Base-by-base conservation (phyloP, 1,140 invertebrate genomes). In the Heterodera carotae region DNA sequence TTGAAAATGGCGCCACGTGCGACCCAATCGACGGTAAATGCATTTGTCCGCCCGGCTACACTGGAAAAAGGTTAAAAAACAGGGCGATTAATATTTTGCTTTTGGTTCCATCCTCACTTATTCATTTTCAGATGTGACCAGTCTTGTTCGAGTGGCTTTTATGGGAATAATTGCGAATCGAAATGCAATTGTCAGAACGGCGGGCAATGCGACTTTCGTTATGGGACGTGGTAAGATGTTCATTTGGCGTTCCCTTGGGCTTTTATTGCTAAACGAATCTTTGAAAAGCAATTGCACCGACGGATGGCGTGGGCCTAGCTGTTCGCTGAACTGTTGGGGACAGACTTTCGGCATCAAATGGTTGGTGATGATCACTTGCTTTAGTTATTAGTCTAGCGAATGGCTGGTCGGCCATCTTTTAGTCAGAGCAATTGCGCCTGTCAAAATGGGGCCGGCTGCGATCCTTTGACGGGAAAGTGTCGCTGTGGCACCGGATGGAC, bases 381-480 rank as follows among this genome's bases (percentile, higher is more conserved):
- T 7, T 10, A 43, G 39, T 43, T 8, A 43, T 43, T 43, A 12
- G 48, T n/a, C 15, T 2, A 43, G 7, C 15, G 39, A 56, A 53
- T 18, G 22, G 5, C 12, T 56, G 48, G 48, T 22, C 22, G 48
- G 5, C 18, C 39, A 43, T 43, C 18, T 56, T 56, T 22, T 18
- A 56, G 48, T 56, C 48, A 22, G 18, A 91, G 92, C 39, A 91
- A 92, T 59, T 98, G 96, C 87, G 91, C 91, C 3, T 99, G 96
- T 89, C 93, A 96, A 85, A 97, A 98, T 88, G 92, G 91, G 53
- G 95, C 94, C 18, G 87, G 34, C 72, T 97, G 95, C 88, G 91
- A 96, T 89, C 90, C 92, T 76, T 89, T 92, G 67, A 93, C 91
- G 64, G 95, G 95, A 15, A 89, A 89, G 76, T 98, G 95, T 88